Base-by-base conservation (phyloP, 2,113 vertebrate species). In the Pycnonotus jocosus region DNA sequence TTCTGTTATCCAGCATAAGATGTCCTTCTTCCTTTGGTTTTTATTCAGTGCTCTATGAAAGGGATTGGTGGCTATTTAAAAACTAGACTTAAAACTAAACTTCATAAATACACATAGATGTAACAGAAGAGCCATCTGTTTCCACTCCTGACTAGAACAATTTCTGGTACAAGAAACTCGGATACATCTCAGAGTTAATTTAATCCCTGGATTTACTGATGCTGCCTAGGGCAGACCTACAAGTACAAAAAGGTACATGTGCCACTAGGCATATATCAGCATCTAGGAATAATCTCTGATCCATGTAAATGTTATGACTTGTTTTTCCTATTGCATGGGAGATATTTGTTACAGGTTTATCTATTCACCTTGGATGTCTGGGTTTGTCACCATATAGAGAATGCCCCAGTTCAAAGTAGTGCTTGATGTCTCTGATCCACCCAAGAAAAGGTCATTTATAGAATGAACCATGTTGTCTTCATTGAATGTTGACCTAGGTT, bases 381-480 rank as follows among this genome's bases (percentile, higher is more conserved):
- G 92, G 31, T 98, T 74, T 54, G 94, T 84, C 83, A 98, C 97
- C 98, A 98, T 96, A 48, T 91, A 97, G 28, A 98, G 82, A 38
- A 98, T 70, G 3, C 65, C 97, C 98, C 98, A 98, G 90, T 58
- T 82, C 82, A 98, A 93, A 35, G 98, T 98, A 45, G 97, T 98
- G 47, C 97, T 86, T 2, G 92, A 98, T 33, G 98, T 98, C 79
- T 98, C 97, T 2, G 97, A 98, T 72, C 98, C 98, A 44, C 98
- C 98, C 70, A 98, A 69, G 89, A 98, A 98, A 62, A 98, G 97
- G 73, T 98, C 97, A 2, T 91, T 92, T 61, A 98, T 93, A 40
- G 96, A 96, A 73, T 97, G 76, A 69, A 97, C 35, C 97, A 98
- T 92, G 78, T 98, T 98, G 15, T 98, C 96, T 74, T 98, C 97